Evolutionary conservation across 1,140 invertebrate species (phyloP).

Genomic region (Drosophila sp.): DNA sequence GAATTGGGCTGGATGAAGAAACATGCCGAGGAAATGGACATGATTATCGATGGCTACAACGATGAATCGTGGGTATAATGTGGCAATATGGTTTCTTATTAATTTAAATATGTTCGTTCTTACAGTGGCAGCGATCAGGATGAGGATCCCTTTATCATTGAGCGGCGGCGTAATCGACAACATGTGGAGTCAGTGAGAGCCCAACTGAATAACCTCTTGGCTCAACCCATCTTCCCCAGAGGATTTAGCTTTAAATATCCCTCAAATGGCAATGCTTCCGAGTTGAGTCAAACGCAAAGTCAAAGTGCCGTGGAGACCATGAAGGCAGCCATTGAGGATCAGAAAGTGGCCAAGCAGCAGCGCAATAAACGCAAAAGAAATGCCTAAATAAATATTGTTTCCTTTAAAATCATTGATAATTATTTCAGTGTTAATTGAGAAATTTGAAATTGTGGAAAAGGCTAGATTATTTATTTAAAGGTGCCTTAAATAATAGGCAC

Average conservation of each 20-base stretch:
- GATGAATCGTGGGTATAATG: slow-evolving; percentile 60
- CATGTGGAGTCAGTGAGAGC: slow-evolving; percentile 85
- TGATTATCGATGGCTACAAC: slow-evolving; percentile 89
- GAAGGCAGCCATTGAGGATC: slow-evolving; percentile 78
- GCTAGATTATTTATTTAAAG: too few relatives aligned
- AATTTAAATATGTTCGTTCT: neutral
- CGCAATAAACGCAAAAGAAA: slow-evolving; percentile 76
- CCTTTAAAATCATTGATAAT: too few relatives aligned
- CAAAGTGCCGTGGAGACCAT: slow-evolving; percentile 78
- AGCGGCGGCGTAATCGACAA: slow-evolving; percentile 69
- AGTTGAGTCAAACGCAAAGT: slow-evolving; percentile 50
- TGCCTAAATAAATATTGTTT: slow-evolving; percentile 30
- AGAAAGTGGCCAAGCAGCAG: slow-evolving; percentile 68
- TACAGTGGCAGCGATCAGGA: slow-evolving; percentile 75
- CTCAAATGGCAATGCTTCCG: slow-evolving; percentile 43
- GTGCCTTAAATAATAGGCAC: too few relatives aligned
- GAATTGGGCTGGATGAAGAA: slow-evolving; percentile 93
- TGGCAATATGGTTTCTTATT: neutral
- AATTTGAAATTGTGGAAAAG: too few relatives aligned
- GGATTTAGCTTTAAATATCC: slow-evolving; percentile 87
- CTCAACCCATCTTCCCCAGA: slow-evolving; percentile 87
- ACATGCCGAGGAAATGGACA: slow-evolving; percentile 91
- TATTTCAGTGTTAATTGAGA: too few relatives aligned
- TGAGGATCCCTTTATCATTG: slow-evolving; percentile 75
- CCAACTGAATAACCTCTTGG: slow-evolving; percentile 85